Base-by-base conservation (phyloP, 1,140 invertebrate species). In the Thalassaphorura encarpata region DNA sequence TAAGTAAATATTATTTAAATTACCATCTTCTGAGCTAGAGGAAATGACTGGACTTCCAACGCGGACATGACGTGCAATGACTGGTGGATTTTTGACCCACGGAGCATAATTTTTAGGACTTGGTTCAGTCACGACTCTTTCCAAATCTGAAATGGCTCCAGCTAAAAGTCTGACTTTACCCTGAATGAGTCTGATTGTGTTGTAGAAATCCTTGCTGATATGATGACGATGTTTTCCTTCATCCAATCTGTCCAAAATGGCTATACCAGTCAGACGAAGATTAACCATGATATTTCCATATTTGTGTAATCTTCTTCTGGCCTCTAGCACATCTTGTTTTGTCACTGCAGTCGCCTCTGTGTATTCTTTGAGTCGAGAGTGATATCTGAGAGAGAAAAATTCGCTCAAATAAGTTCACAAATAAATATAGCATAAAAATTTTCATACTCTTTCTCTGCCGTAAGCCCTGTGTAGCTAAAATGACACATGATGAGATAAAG, bases 391-490 rank as follows among this genome's bases (percentile, higher is more conserved):
- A 11, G 29, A 45, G 28, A 26, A 8, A 47, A 8, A 8, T 33
- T 8, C 4, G 8, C 48, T 11, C 33, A 19, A 15, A 27, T 8
- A 48, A 48, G n/a, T n/a, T n/a, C n/a, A n/a, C n/a, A n/a, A n/a
- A n/a, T n/a, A n/a, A n/a, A n/a, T n/a, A n/a, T n/a, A n/a, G n/a
- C n/a, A n/a, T n/a, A n/a, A n/a, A n/a, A n/a, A n/a, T n/a, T n/a
- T n/a, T 19, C 51, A 2, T 52, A 62, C 52, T 54, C 54, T 1
- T 47, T 28, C 8, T 48, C 40, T 19, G 52, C 27, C 1, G 11
- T 36, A 15, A 46, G 41, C 31, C 63, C 63, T 1, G 56, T 62
- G 49, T 65, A 65, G 36, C 41, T 42, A 29, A 57, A 65, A 40
- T 65, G 54, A 24, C 56, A 62, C 2, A 65, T 48, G 27, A 65